Evolutionary conservation across 2,797 vertebrate species (phyloP), one percentile per base, ranked within the genome.

Genomic region (Poeciliopsis gracilis): DNA sequence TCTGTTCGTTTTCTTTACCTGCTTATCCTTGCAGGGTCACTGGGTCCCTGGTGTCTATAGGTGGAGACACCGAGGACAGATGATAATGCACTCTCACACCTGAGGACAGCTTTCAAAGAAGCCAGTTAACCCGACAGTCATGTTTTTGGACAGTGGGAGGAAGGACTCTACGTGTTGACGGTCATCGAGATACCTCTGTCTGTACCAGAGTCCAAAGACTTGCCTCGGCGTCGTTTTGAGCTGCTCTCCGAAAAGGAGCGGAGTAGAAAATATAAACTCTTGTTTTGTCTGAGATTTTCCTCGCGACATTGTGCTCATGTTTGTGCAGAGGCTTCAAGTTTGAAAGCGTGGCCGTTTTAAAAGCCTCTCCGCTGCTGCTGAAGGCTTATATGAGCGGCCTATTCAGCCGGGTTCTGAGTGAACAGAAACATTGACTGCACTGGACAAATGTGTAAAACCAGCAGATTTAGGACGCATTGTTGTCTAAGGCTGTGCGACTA

Each of bases 371-470:
- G n/a, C 41, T 49, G 2, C 38, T 53, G 46, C 28, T 49, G 41
- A 28, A 46, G 70, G 25, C 46, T 63, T 18, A 8, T 38, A 63
- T 38, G 57, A 78, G 12, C 13, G 15, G 45, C 41, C 63, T 71
- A 30, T 36, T 59, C 69, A 78, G 47, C 9, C 28, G 30, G 13
- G 13, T 28, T 79, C 8, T 23, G 67, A 71, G 61, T 66, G 72
- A 85, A 73, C 28, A 76, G 45, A 70, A 70, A 75, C 59, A 2
- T 74, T 38, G 13, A 20, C 53, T 36, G 61, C 23, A 15, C 73
- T 46, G 30, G 41, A 36, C 5, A 15, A 23, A 69, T 75, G 72
- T 41, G 28, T 5, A 11, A 70, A 73, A 76, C 75, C 69, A 0
- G 1, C 12, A 18, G 33, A 28, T 77, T 77, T 69, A 41, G 43